Evolutionary conservation across 2,888 invertebrate genomes (phyloP).

Genomic region (Ophion obscuratus): DNA sequence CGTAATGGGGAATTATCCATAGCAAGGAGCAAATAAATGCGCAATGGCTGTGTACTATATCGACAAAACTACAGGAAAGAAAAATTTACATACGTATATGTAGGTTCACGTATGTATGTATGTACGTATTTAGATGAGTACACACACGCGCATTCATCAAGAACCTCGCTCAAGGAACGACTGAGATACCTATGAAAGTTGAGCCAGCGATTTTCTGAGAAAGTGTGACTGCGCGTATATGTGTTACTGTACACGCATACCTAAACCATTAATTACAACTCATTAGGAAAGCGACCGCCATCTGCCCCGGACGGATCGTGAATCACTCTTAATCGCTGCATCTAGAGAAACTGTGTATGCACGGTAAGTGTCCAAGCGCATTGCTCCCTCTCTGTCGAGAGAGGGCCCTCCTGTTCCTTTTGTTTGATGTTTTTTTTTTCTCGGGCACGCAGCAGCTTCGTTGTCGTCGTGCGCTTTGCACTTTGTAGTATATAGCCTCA

Average conservation of each 20-base stretch:
- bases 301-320: slow-evolving; percentile 81
- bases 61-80: background rate
- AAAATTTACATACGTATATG: background rate
- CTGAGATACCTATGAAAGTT: slow-evolving; percentile 63
- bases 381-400: slow-evolving; percentile 53
- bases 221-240: slow-evolving; percentile 65
- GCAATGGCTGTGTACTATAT: no score
- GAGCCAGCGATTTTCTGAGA: slow-evolving; percentile 65
- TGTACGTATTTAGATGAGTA: background rate
- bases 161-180: slow-evolving; percentile 26
- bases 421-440: slow-evolving; percentile 25
- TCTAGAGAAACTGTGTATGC: slow-evolving; percentile 70
- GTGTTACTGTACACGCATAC: slow-evolving; percentile 77
- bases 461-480: slow-evolving; percentile 22
- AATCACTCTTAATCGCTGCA: slow-evolving; percentile 83
- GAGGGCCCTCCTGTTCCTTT: slow-evolving; percentile 50
- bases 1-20: no score
- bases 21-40: no score
- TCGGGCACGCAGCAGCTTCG: slow-evolving; percentile 30
- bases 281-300: slow-evolving; percentile 83
- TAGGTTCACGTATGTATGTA: background rate
- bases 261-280: slow-evolving; percentile 83
- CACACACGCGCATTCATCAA: slow-evolving; percentile 2
- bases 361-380: slow-evolving; percentile 65
- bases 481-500: slow-evolving; percentile 36